A percentile compares a stretch with the other conserved stretches of the same genome.
These are phyloP conservation scores for Temnopleurus reevesii DNA, from an alignment of 53 echinoderm and acorn worm genomes.

Conservation along the genomic window DNA sequence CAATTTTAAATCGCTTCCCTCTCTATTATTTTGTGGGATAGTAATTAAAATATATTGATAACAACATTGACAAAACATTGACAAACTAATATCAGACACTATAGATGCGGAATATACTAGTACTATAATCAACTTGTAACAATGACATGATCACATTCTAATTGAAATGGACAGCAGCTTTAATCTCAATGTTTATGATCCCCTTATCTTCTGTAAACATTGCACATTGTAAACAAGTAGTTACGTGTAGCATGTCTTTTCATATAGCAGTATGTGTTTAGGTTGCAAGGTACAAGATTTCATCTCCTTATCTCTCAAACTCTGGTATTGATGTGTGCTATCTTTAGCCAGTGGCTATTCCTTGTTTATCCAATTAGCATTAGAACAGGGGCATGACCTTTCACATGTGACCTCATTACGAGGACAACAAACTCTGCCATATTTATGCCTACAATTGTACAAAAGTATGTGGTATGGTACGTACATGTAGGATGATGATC, in stretches of 20 bases:
- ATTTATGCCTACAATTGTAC: too few relatives aligned
- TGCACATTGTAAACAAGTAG: neutral
- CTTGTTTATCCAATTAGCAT: neutral
- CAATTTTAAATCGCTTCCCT: too few relatives aligned
- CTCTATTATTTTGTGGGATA: too few relatives aligned
- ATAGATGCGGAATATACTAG: too few relatives aligned
- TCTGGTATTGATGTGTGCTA: neutral
- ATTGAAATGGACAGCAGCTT: neutral
- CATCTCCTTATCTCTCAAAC: neutral
- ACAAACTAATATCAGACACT: too few relatives aligned
- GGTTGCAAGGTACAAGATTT: neutral
- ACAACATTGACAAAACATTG: too few relatives aligned
- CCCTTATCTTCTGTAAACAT: neutral
- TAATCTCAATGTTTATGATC: neutral
- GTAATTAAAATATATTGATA: too few relatives aligned
- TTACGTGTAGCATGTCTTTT: too few relatives aligned
- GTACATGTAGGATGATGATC: neutral
- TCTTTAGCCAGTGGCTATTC: neutral
- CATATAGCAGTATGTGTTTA: neutral
- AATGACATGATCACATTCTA: too few relatives aligned
- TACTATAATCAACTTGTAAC: too few relatives aligned
- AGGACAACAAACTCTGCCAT: neutral
- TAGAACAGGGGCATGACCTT: neutral
- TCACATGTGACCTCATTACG: neutral
- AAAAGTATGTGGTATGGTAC: neutral